These are phyloP conservation scores for Progne subis DNA, from an alignment of 2,113 vertebrate species.

Conservation along the genomic window DNA sequence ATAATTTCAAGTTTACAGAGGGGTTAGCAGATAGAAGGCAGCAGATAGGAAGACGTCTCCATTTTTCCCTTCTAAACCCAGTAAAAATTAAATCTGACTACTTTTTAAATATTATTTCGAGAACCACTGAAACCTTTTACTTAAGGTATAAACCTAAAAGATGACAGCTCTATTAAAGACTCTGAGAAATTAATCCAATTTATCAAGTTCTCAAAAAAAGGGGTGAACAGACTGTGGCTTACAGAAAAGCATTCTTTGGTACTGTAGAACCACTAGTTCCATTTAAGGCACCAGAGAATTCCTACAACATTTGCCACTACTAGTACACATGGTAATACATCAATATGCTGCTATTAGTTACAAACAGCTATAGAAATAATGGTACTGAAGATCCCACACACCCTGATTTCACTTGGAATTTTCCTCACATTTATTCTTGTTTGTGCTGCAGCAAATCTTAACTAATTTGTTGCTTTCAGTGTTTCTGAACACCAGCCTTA, in stretches of 20 bases:
- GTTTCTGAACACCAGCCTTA: background rate
- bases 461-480: background rate
- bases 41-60: background rate
- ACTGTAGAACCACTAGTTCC: background rate
- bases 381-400: too few species aligned
- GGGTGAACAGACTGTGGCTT: background rate
- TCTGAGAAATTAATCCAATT: background rate
- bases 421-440: background rate
- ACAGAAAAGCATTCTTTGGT: background rate
- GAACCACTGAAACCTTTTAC: background rate
- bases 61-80: background rate
- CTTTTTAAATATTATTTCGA: background rate
- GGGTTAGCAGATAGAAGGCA: background rate
- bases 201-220: background rate
- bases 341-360: background rate
- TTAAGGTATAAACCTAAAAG: background rate
- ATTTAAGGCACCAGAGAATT: background rate
- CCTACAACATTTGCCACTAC: background rate
- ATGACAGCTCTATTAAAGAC: background rate
- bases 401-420: background rate
- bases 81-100: background rate
- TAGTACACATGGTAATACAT: rapidly evolving
- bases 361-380: background rate
- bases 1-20: background rate
- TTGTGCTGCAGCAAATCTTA: background rate